These are phyloP conservation scores for Tinea trinotella DNA, from an alignment of 2,888 invertebrate genomes.

Conservation along the genomic window DNA sequence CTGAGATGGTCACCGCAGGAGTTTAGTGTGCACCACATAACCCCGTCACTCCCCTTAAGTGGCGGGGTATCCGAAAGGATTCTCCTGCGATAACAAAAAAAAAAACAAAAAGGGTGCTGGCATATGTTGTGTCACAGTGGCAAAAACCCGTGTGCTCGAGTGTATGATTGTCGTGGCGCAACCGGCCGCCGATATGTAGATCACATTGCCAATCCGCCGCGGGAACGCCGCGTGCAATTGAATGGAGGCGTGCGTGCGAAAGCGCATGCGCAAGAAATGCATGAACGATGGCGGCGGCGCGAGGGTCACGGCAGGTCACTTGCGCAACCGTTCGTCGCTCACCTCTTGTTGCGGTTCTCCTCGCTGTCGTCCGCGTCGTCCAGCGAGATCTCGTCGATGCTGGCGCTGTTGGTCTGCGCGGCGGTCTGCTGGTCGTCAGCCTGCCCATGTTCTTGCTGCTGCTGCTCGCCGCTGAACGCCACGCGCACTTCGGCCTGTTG, in stretches of 20 bases:
- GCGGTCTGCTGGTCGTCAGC: slow-evolving; percentile 61
- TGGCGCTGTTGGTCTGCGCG: slow-evolving; percentile 75
- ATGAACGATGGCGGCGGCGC: not conserved
- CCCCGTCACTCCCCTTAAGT: too few relatives aligned
- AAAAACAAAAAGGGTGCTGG: too few relatives aligned
- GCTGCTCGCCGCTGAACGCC: slow-evolving; percentile 58
- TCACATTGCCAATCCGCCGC: not conserved
- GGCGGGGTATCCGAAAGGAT: too few relatives aligned
- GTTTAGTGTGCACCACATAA: too few relatives aligned
- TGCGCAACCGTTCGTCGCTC: not conserved
- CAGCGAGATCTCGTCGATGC: slow-evolving; percentile 79
- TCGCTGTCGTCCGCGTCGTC: slow-evolving; percentile 80
- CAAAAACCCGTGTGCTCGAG: not conserved
- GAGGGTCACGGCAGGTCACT: not conserved
- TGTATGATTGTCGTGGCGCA: not conserved
- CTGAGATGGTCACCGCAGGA: too few relatives aligned
- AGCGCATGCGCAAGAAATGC: not conserved
- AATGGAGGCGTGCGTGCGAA: not conserved
- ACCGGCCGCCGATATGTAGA: not conserved
- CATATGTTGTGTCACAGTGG: too few relatives aligned
- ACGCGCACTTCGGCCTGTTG: slow-evolving; percentile 76
- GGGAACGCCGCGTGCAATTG: too few relatives aligned
- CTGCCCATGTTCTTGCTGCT: slow-evolving; percentile 28
- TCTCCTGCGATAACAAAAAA: too few relatives aligned
- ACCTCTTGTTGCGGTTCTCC: slow-evolving; percentile 86